Evolutionary conservation across 37 sponge, comb jelly and placozoan species (phyloP).

Genomic region (Spongia lamella): DNA sequence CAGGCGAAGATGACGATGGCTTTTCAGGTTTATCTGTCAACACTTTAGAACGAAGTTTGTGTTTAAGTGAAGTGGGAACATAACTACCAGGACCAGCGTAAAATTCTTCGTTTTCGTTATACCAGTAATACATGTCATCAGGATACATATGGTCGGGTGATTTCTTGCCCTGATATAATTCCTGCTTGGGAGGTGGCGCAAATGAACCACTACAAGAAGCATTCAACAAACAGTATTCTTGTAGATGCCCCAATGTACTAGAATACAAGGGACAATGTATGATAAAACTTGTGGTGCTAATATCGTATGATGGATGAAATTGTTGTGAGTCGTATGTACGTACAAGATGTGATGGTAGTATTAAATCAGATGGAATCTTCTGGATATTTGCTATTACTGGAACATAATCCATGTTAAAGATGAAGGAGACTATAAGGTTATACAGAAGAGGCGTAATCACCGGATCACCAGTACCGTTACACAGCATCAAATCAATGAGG

Average conservation of each 20-base stretch:
- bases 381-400: slow-evolving; percentile 39
- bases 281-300: background rate
- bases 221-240: slow-evolving; percentile 33
- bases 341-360: slow-evolving; percentile 17
- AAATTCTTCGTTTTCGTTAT: no score
- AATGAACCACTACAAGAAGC: slow-evolving; percentile 36
- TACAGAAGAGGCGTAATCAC: slow-evolving; percentile 53
- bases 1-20: no score
- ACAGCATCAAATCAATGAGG: slow-evolving; percentile 26
- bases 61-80: no score
- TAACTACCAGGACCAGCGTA: no score
- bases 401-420: slow-evolving; percentile 50
- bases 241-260: background rate
- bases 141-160: background rate
- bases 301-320: slow-evolving; percentile 63
- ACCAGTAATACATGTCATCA: no score
- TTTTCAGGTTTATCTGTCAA: no score
- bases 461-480: background rate
- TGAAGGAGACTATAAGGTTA: slow-evolving; percentile 45
- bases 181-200: background rate
- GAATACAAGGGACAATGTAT: no score
- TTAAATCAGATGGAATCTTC: background rate
- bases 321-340: slow-evolving; percentile 31
- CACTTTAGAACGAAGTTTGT: no score
- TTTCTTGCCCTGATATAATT: slow-evolving; percentile 19